Evolutionary conservation across 2,888 invertebrate species (phyloP).

Genomic region (Dioctria rufipes): DNA sequence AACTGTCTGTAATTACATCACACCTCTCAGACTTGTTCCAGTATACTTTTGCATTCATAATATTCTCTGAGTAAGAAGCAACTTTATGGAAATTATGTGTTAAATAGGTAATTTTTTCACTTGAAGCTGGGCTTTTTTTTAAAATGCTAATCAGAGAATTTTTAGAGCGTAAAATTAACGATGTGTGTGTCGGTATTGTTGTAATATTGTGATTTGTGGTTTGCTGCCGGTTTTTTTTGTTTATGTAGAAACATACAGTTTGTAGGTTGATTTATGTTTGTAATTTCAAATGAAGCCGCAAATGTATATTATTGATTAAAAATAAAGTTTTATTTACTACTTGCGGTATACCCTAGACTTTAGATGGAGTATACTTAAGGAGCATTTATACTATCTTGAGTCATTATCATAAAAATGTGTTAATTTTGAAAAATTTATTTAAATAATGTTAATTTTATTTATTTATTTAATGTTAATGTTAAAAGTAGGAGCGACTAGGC

Average conservation of each 20-base stretch:
- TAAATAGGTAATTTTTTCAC: constrained; percentile 20
- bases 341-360: no score
- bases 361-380: no score
- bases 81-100: constrained; percentile 25
- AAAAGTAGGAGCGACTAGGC: no score
- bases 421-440: no score
- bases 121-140: constrained; percentile 2
- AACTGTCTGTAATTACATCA: constrained; percentile 6
- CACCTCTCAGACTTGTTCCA: constrained; percentile 10
- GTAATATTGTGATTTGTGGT: not conserved
- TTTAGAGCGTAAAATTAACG: constrained; percentile 27
- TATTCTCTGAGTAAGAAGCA: not conserved
- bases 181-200: constrained; percentile 25
- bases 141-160: not conserved
- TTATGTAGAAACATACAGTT: not conserved
- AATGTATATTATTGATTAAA: not conserved
- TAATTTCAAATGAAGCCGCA: no score
- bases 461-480: no score
- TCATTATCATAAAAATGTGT: no score
- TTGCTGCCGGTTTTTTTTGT: not conserved
- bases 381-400: no score
- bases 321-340: no score
- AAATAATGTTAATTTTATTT: no score
- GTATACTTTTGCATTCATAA: not conserved
- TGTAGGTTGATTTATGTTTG: no score